Evolutionary conservation across 2,113 vertebrate species (phyloP).

Genomic region (human (Homo sapiens)): GRCh38 chr17:74756501-74757000

Average conservation of each 20-base stretch:
- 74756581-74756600: neutral
- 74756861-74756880: neutral
- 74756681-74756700: neutral
- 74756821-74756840: neutral
- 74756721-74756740: neutral
- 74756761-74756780: neutral
- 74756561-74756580: neutral
- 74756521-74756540: too few relatives aligned
- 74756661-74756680: neutral
- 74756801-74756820: neutral
- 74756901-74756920: conserved; percentile 1
- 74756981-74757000: neutral
- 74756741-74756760: neutral
- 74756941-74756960: neutral
- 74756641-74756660: neutral
- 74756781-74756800: neutral
- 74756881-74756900: neutral
- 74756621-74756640: neutral
- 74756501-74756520: too few relatives aligned
- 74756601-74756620: neutral
- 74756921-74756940: neutral
- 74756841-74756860: neutral
- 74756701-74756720: neutral
- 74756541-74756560: too few relatives aligned
- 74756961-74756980: neutral